phyloP scores from a whole-genome alignment of 2,113 vertebrate species.

The Peromyscus polionotus region DNA sequence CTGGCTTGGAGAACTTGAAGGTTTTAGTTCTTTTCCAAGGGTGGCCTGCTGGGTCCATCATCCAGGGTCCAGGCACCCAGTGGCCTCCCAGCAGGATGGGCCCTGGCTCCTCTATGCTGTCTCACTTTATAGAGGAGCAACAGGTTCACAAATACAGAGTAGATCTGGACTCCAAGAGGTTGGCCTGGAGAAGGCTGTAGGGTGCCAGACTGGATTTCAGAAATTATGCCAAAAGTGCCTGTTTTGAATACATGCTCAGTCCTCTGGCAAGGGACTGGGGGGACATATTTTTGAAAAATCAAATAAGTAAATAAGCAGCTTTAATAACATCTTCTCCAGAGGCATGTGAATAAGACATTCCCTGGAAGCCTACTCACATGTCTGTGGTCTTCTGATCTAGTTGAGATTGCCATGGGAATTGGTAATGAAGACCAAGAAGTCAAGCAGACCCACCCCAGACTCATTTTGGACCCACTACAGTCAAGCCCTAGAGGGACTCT shows the following conservation, averaged over 20 bases:
- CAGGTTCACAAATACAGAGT: not conserved
- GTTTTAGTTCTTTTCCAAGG: not conserved
- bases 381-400: rapidly evolving
- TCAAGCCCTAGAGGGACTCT: not conserved
- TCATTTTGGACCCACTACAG: rapidly evolving
- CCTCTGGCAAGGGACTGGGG: not conserved
- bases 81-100: not conserved
- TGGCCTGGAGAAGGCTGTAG: not conserved
- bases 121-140: not conserved
- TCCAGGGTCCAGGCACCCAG: not conserved
- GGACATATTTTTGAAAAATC: not conserved
- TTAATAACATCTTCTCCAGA: not conserved
- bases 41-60: not conserved
- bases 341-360: not conserved
- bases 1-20: not conserved
- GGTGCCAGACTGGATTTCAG: not conserved
- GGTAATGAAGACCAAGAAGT: too few relatives aligned
- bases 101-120: not conserved
- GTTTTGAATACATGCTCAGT: not conserved
- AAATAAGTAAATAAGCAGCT: conserved; percentile 42
- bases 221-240: not conserved
- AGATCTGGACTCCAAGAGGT: too few relatives aligned
- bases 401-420: not conserved
- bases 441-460: not conserved
- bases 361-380: not conserved